A percentile compares a stretch with the other conserved stretches of the same genome.
Evolutionary conservation across 2,888 invertebrate species (phyloP).

Genomic region (Dasysyrphus albostriatus): DNA sequence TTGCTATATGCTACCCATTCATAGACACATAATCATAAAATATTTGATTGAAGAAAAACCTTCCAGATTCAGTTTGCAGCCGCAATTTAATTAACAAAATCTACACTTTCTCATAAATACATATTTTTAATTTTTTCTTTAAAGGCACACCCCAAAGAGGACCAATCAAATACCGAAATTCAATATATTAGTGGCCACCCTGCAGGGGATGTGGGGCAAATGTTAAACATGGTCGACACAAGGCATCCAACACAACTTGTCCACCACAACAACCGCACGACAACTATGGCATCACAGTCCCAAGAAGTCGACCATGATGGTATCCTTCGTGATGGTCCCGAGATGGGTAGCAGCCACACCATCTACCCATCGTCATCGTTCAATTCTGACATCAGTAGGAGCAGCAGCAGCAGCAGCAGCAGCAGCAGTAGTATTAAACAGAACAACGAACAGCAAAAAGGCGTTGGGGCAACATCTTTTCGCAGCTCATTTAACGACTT

Average conservation of each 20-base stretch:
- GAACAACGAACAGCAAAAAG: conserved; percentile 62
- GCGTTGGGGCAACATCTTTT: conserved; percentile 78
- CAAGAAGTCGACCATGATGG: conserved; percentile 73
- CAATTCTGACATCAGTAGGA: conserved; percentile 51
- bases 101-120: not conserved
- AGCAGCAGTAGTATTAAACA: conserved; percentile 48
- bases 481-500: conserved; percentile 82
- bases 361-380: conserved; percentile 35
- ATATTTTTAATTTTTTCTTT: conserved; percentile 14
- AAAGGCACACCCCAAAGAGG: conserved; percentile 48
- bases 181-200: conserved; percentile 68
- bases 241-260: conserved; percentile 44
- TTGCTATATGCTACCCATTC: not conserved
- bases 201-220: conserved; percentile 44
- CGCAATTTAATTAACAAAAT: conserved; percentile 54
- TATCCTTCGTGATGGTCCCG: conserved; percentile 67
- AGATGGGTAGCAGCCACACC: conserved; percentile 15
- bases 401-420: conserved; percentile 47
- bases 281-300: conserved; percentile 52
- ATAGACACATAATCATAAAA: conserved; percentile 3
- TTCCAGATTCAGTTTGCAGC: conserved; percentile 4
- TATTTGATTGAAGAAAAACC: not conserved
- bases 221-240: conserved; percentile 52
- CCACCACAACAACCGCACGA: conserved; percentile 49
- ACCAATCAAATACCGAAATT: conserved; percentile 49